phyloP scores from a whole-genome alignment of 2,113 vertebrate species.

The Nycticebus coucang region DNA sequence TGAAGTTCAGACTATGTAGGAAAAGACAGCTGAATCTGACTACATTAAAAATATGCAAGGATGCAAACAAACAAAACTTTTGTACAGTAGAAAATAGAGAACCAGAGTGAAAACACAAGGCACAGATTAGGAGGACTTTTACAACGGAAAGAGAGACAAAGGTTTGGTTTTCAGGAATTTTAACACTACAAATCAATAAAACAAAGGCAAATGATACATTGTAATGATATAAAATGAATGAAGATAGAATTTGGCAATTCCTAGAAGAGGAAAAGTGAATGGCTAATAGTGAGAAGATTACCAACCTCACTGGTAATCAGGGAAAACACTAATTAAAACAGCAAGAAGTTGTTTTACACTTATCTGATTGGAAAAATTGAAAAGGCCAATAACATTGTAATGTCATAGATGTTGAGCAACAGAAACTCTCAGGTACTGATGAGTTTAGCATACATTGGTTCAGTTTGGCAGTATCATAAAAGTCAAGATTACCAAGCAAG shows the following conservation, averaged over 20 bases:
- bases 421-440: neutral
- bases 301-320: neutral
- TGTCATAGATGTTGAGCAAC: neutral
- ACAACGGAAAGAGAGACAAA: neutral
- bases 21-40: neutral
- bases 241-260: neutral
- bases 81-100: neutral
- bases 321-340: constrained; percentile 33
- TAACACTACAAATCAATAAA: constrained; percentile 1
- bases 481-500: neutral
- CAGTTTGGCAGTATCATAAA: neutral
- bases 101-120: neutral
- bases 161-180: neutral
- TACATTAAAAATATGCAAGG: neutral
- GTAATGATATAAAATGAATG: neutral
- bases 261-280: neutral
- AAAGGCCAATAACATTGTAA: neutral
- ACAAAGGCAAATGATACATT: neutral
- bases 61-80: constrained; percentile 3
- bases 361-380: neutral
- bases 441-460: neutral
- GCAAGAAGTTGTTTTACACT: neutral
- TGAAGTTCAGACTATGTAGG: constrained; percentile 14
- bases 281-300: neutral
- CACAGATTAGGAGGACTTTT: neutral